Conservation (phyloP, 2,113 vertebrate species). For the human (Homo sapiens) region DNA sequence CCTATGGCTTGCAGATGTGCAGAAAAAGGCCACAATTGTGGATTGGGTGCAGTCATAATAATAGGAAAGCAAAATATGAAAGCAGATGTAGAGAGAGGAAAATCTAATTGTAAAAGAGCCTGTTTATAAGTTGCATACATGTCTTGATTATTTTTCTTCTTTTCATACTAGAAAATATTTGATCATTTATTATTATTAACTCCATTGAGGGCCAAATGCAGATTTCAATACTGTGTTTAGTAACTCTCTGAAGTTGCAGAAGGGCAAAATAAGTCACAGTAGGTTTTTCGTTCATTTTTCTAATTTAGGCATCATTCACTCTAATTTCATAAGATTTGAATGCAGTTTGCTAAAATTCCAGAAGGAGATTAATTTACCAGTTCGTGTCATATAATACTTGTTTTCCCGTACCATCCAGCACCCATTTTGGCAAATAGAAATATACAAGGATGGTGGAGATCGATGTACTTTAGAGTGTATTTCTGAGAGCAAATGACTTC, state of each 20-base stretch:
- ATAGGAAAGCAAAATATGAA: background rate
- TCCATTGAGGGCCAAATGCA: background rate
- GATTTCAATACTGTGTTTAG: background rate
- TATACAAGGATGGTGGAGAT: background rate
- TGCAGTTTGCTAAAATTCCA: background rate
- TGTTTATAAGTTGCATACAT: background rate
- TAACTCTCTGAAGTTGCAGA: slow-evolving; percentile 17
- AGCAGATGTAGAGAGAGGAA: background rate
- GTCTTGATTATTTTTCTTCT: background rate
- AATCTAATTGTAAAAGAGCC: background rate
- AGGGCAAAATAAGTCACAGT: background rate
- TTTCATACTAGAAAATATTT: slow-evolving; percentile 6
- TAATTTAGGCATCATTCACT: background rate
- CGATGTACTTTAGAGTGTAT: background rate
- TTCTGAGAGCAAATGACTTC: background rate
- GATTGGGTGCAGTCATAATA: background rate
- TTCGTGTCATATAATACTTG: background rate
- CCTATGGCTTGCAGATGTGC: background rate
- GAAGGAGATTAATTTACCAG: background rate
- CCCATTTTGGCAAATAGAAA: background rate
- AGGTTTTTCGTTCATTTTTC: background rate
- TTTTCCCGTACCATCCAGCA: background rate
- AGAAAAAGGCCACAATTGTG: slow-evolving; percentile 1
- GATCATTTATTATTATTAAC: background rate
- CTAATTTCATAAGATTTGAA: background rate